Conservation (phyloP, 2,113 vertebrate genomes). For the Elachura formosa region DNA sequence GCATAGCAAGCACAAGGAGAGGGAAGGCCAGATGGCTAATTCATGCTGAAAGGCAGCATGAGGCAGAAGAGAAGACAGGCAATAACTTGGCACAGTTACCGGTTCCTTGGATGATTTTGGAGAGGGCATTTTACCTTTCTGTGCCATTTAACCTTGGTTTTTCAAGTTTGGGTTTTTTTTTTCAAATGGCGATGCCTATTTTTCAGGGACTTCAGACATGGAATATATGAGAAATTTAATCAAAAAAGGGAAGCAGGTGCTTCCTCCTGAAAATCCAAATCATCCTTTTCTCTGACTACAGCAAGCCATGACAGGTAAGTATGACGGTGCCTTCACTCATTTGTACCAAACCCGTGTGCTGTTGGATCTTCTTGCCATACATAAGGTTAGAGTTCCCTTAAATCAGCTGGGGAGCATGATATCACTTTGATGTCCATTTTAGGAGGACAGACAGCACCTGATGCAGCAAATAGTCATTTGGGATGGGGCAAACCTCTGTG, state of each 20-base stretch:
- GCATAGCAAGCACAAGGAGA: background rate
- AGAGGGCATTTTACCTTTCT: background rate
- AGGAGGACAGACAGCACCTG: background rate
- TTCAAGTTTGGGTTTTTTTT: background rate
- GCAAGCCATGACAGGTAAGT: background rate
- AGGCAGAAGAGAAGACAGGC: background rate
- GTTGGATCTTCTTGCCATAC: background rate
- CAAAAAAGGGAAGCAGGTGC: background rate
- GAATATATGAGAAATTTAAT: background rate
- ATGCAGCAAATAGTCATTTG: background rate
- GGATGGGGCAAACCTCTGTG: background rate
- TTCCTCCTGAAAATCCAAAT: background rate
- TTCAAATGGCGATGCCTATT: background rate
- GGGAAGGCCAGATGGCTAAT: slow-evolving; percentile 34
- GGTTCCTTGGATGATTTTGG: background rate
- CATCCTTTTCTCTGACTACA: background rate
- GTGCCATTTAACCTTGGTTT: background rate
- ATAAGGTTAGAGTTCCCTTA: background rate
- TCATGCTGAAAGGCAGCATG: slow-evolving; percentile 16
- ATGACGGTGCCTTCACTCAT: background rate
- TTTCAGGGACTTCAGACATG: background rate
- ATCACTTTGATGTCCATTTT: background rate
- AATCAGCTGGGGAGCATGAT: background rate
- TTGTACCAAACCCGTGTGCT: background rate
- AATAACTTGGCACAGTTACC: background rate